Evolutionary conservation across 2,888 invertebrate species (phyloP).

Genomic region (Limenitis camilla): DNA sequence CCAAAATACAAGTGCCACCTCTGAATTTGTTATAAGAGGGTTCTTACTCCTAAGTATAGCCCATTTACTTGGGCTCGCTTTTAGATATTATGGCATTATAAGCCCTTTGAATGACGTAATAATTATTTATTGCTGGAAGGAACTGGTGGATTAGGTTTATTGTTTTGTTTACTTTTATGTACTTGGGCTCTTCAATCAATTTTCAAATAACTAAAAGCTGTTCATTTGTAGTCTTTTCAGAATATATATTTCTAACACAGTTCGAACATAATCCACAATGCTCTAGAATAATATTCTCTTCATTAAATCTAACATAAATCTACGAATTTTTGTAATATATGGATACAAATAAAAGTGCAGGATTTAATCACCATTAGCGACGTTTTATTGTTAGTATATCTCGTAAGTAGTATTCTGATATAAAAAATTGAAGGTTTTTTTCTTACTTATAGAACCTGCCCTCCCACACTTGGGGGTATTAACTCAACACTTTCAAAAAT

Average conservation of each 20-base stretch:
- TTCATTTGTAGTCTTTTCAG: no score
- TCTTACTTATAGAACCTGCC: no score
- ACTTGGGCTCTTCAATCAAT: not conserved
- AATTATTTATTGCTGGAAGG: constrained; percentile 4
- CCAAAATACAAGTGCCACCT: constrained; percentile 24
- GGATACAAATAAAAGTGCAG: not conserved
- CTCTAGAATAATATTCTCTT: no score
- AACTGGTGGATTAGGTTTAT: not conserved
- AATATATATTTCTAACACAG: not conserved
- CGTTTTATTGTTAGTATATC: no score
- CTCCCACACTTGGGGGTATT: no score
- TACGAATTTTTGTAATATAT: no score
- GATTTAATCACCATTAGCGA: no score
- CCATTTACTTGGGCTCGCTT: constrained; percentile 17
- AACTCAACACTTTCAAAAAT: no score
- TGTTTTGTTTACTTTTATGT: not conserved
- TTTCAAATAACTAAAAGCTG: not conserved
- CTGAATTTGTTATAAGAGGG: constrained; percentile 21
- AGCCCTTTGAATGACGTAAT: constrained; percentile 6
- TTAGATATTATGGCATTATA: constrained; percentile 11
- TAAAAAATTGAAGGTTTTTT: no score
- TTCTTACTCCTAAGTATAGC: constrained; percentile 17
- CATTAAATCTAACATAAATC: no score
- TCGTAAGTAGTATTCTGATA: no score
- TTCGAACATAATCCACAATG: no score